Base-by-base conservation (phyloP, 2,888 invertebrate species). In the Erebia ligea region DNA sequence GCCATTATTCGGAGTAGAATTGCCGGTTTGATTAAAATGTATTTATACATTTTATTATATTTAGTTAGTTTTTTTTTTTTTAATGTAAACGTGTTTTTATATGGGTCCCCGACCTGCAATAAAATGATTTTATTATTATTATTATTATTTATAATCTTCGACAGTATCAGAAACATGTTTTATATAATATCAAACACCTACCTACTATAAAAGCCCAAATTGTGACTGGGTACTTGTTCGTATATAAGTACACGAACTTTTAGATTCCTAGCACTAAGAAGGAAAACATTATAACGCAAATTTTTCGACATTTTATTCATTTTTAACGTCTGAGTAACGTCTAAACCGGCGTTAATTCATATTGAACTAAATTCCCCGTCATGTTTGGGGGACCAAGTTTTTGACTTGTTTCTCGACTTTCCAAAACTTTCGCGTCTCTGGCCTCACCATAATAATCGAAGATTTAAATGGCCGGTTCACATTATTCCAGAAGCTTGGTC, bases 401-500 rank as follows among this genome's bases (percentile, higher is more conserved):
- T 68, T 66, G 71, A 70, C 57, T 63, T 48, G 68, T 73, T 74
- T 71, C 66, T 61, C 74, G 72, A 75, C 76, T 75, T 76, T 76
- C 76, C 76, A 73, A 75, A 76, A 75, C 75, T 75, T 76, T 76
- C 76, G 71, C 75, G 68, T 40, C 57, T 42, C 13, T 62, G 45
- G 19, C 5, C 62, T 45, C 17, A 19, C 58, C 71, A 67, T 76
- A 17, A 54, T 54, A 54, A 76, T 74, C 74, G 73, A 75, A 79
- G 67, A 58, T 19, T 67, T 56, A 54, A 54, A 54, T 19, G 19
- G 19, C 19, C 10, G 17, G 54, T 54, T 54, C 17, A 54, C 54
- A 54, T 54, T 10, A 54, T 19, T 19, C 54, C 8, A 54, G 54
- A 10, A 17, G 5, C n/a, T 50, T 2, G 1, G 5, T 5, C 50